Evolutionary conservation across 2,888 invertebrate genomes (phyloP), one percentile per base, ranked within the genome.

Genomic region (Tuberolachnus salignus): DNA sequence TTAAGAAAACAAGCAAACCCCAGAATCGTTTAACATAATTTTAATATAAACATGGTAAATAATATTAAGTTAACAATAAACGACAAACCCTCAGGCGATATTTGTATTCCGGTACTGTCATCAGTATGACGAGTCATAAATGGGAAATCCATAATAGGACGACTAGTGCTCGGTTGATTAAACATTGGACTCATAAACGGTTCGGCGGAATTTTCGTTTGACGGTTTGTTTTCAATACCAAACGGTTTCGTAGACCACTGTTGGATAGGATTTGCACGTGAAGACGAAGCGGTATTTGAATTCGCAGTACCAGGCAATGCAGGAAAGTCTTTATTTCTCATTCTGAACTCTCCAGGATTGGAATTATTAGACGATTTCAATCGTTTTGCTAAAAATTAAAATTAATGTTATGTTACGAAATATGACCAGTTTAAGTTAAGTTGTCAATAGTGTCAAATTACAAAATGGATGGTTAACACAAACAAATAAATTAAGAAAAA

Each of bases 291-390:
- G 49, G 51, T 73, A 49, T 26, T 70, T 49, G n/a, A 72, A 80
- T 44, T 19, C 64, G 26, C 53, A 66, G 94, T 94, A 84, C 98
- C 98, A 83, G 98, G 98, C 85, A 99, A 89, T 86, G 99, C 98
- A 84, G 99, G 99, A 88, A 99, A 99, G 88, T 99, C 99, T 88
- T 99, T 98, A 84, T 94, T 95, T 84, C 97, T 97, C 92, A 99
- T 98, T 85, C 95, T 94, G 88, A 96, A 96, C 88, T 95, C 95
- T 6, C 34, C 34, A 3, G 6, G 3, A 34, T 3, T 34, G 3
- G 34, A 34, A 34, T 6, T n/a, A n/a, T n/a, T 6, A 34, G 34
- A 4, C 3, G 34, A 34, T 34, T 34, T 34, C 3, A 34, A 4
- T 34, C 34, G 34, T 34, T 34, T 34, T 4, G 34, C 34, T 34